These are phyloP conservation scores for Geotrupes spiniger DNA, from an alignment of 2,888 invertebrate species.

Conservation along the genomic window DNA sequence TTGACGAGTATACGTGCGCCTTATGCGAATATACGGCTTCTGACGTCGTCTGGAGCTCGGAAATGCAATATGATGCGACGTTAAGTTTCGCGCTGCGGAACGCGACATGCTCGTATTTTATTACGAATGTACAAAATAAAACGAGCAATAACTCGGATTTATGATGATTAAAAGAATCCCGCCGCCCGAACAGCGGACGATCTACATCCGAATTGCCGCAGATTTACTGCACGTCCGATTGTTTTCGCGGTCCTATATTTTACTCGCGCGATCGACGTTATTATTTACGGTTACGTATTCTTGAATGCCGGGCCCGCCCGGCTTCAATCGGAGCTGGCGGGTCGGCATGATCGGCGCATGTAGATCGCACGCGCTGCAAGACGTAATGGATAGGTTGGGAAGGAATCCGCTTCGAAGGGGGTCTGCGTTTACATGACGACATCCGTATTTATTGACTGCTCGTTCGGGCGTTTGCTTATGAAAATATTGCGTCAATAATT, in stretches of 20 bases:
- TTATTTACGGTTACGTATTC: conserved; percentile 3
- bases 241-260: not conserved
- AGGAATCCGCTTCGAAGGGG: no score
- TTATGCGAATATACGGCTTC: not conserved
- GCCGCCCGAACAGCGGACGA: conserved; percentile 1
- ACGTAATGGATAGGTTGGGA: no score
- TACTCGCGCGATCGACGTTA: conserved; percentile 1
- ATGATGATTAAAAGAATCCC: conserved; percentile 21
- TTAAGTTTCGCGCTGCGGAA: conserved; percentile 4
- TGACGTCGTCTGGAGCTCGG: conserved; percentile 4
- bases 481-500: no score
- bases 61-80: not conserved
- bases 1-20: no score
- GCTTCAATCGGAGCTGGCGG: no score
- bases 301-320: not conserved
- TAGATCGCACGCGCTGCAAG: no score
- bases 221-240: conserved; percentile 2
- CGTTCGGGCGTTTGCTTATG: no score
- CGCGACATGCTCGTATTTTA: conserved; percentile 11
- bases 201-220: not conserved
- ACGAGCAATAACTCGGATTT: conserved; percentile 18
- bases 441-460: no score
- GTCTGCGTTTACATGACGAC: no score
- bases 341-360: no score
- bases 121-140: conserved; percentile 16